A percentile compares a stretch with the other conserved stretches of the same genome.
These are phyloP conservation scores for Phlogophora meticulosa DNA, from an alignment of 2,888 invertebrate species.

Conservation along the genomic window DNA sequence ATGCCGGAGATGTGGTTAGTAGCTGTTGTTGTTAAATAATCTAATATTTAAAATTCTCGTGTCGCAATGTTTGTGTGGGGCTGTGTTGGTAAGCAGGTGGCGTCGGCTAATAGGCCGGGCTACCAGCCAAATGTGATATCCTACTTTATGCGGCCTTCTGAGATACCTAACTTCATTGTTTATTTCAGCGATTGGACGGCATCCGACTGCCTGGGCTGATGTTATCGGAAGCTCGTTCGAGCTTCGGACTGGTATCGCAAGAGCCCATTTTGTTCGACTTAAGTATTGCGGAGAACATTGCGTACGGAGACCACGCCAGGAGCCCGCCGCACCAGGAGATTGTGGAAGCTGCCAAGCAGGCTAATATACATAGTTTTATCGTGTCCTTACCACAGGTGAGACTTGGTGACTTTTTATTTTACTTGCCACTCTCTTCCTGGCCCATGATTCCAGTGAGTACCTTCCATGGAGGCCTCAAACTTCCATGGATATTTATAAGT, in stretches of 20 bases:
- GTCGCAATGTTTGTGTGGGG: too few relatives aligned
- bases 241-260: slow-evolving; percentile 86
- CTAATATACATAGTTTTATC: slow-evolving; percentile 96
- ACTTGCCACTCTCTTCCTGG: background rate
- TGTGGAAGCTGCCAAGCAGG: slow-evolving; percentile 93
- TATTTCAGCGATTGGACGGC: slow-evolving; percentile 48
- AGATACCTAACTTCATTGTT: background rate
- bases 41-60: too few relatives aligned
- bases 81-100: too few relatives aligned
- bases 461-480: too few relatives aligned
- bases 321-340: slow-evolving; percentile 92
- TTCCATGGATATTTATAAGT: too few relatives aligned
- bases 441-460: too few relatives aligned
- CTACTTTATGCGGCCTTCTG: too few relatives aligned
- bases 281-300: slow-evolving; percentile 96
- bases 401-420: background rate
- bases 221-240: slow-evolving; percentile 91
- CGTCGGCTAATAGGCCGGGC: too few relatives aligned
- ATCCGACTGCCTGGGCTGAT: slow-evolving; percentile 39
- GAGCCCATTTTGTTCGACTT: slow-evolving; percentile 96
- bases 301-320: slow-evolving; percentile 95
- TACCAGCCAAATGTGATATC: too few relatives aligned
- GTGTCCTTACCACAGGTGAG: slow-evolving; percentile 92
- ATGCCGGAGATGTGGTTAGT: slow-evolving; percentile 89
- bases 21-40: background rate